Base-by-base conservation (phyloP, 2,888 invertebrate genomes). In the Cosmorhoe ocellata region DNA sequence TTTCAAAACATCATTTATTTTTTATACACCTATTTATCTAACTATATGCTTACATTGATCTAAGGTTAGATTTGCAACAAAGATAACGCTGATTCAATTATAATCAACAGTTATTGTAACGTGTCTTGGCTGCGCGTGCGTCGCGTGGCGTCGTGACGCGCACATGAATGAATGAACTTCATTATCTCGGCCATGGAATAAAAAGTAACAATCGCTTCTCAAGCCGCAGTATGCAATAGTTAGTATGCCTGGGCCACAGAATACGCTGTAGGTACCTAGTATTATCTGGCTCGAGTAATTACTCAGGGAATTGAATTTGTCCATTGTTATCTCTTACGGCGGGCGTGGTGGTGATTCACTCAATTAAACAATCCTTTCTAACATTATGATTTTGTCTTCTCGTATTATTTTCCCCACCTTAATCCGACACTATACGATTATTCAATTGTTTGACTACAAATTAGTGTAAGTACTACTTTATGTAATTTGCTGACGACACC, bases 261-360 rank as follows among this genome's bases (percentile, higher is more conserved):
- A 38, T 32, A 37, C 24, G 8, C 11, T 30, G 11, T 9, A 32
- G 26, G n/a, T n/a, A n/a, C n/a, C 31, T 14, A 27, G 9, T 34
- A 36, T 12, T 18, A 7, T 22, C 14, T 26, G 30, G 45, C 47
- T 53, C 46, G 45, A 67, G 67, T 74, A 73, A 75, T 74, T 72
- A 73, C 67, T 52, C 44, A 18, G 61, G 36, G 61, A 67, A 75
- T 74, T 73, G 65, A 67, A 70, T 73, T 68, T 70, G 69, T 63
- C 56, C 63, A 64, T 68, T 71, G 73, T 75, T 70, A 71, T 73
- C 67, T 64, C 52, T 52, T 60, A 56, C 40, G 62, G 3, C 18
- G 53, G 63, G 59, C 64, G 24, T 1, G 6, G 5, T 5, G 7
- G 24, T 69, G 71, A 72, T 67, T 74, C 72, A 73, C 64, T 67